phyloP scores from a whole-genome alignment of 2,113 vertebrate genomes.

The Hemichromis elongatus region DNA sequence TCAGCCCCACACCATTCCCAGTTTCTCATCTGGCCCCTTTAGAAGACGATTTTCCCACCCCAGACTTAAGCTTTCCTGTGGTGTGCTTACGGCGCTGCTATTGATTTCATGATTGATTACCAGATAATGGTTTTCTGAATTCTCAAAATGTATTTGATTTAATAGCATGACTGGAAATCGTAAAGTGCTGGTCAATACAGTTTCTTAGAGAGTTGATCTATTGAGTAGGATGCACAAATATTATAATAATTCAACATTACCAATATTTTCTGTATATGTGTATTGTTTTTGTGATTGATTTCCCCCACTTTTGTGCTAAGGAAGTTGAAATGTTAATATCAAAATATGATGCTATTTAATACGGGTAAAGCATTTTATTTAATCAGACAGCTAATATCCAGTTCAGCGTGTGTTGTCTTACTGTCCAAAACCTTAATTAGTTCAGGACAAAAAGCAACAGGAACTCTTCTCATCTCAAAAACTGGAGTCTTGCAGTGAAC shows the following conservation, averaged over 20 bases:
- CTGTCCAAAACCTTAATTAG: not conserved
- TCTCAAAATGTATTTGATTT: not conserved
- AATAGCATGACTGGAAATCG: not conserved
- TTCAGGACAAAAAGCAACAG: not conserved
- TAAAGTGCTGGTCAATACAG: not conserved
- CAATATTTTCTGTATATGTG: not conserved
- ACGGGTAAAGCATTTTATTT: not conserved
- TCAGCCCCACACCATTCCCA: not conserved
- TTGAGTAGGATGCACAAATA: not conserved
- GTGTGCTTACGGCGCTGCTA: fast-evolving
- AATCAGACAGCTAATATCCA: not conserved
- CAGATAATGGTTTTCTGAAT: not conserved
- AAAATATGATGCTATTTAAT: not conserved
- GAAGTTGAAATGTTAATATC: not conserved
- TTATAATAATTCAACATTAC: fast-evolving
- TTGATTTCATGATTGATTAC: not conserved
- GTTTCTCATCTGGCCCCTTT: not conserved
- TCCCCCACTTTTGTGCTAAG: not conserved
- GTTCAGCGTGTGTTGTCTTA: not conserved
- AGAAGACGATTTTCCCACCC: not conserved
- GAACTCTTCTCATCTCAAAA: not conserved
- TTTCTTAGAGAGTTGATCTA: not conserved
- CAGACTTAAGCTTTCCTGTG: not conserved
- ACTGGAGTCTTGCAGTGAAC: not conserved
- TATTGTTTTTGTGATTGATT: not conserved